Evolutionary conservation across 2,888 invertebrate species (phyloP).

Genomic region (Apodemia zela): DNA sequence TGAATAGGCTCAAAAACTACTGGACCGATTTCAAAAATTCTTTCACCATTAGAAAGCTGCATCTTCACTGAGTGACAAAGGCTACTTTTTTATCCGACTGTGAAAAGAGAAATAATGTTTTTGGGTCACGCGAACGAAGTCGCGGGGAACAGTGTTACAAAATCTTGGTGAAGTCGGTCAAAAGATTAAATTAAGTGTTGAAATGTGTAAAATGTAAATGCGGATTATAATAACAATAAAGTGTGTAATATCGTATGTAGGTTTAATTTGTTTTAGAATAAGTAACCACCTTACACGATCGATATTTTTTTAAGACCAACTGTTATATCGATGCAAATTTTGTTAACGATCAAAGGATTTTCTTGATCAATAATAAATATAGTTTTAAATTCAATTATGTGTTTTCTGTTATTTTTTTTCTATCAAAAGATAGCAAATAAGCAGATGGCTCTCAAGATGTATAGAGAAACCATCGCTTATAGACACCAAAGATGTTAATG

Average conservation of each 20-base stretch:
- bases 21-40: too few species aligned
- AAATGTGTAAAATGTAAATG: constrained; percentile 18
- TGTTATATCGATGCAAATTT: constrained; percentile 34
- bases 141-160: too few species aligned
- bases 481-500: too few species aligned
- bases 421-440: not conserved
- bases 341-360: constrained; percentile 29
- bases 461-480: not conserved
- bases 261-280: constrained; percentile 34
- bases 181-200: constrained; percentile 12
- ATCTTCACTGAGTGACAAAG: too few species aligned
- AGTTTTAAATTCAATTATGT: constrained; percentile 5
- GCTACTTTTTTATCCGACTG: too few species aligned
- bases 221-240: constrained; percentile 15
- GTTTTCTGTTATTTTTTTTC: not conserved
- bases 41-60: too few species aligned
- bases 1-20: too few species aligned
- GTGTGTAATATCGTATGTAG: constrained; percentile 15
- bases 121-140: too few species aligned
- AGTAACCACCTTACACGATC: constrained; percentile 36
- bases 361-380: constrained; percentile 32
- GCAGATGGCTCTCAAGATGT: not conserved
- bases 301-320: constrained; percentile 37
- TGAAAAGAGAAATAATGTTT: too few species aligned
- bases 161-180: not conserved